These are phyloP conservation scores for Machaerirhynchus nigripectus DNA, from an alignment of 2,113 vertebrate species.

Conservation along the genomic window DNA sequence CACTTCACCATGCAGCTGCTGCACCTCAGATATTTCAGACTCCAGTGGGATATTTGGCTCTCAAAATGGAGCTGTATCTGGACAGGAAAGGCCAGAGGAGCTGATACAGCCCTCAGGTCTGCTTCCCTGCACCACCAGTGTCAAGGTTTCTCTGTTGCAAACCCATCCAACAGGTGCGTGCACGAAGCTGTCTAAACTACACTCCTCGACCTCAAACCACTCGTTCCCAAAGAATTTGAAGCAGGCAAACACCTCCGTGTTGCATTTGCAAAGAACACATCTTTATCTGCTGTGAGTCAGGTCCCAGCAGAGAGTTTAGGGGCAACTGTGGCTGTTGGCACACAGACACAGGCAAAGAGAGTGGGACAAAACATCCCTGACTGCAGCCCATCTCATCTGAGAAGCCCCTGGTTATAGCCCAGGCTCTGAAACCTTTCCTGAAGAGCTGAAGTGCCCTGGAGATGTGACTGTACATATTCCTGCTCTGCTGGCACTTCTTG, in stretches of 20 bases:
- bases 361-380: background rate
- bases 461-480: rapidly evolving
- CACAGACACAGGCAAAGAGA: background rate
- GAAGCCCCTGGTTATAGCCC: background rate
- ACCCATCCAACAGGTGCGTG: background rate
- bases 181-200: background rate
- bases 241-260: background rate
- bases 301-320: background rate
- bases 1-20: rapidly evolving
- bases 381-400: background rate
- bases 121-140: background rate
- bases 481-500: background rate
- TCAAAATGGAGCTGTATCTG: background rate
- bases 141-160: background rate
- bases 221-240: background rate
- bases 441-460: background rate
- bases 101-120: background rate
- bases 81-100: background rate
- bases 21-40: background rate
- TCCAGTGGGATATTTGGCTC: background rate
- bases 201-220: background rate
- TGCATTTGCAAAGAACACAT: background rate
- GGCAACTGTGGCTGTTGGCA: background rate
- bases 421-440: background rate
- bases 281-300: background rate